Base-by-base conservation (phyloP, 2,797 vertebrate species). In the Poeciliopsis turneri region DNA sequence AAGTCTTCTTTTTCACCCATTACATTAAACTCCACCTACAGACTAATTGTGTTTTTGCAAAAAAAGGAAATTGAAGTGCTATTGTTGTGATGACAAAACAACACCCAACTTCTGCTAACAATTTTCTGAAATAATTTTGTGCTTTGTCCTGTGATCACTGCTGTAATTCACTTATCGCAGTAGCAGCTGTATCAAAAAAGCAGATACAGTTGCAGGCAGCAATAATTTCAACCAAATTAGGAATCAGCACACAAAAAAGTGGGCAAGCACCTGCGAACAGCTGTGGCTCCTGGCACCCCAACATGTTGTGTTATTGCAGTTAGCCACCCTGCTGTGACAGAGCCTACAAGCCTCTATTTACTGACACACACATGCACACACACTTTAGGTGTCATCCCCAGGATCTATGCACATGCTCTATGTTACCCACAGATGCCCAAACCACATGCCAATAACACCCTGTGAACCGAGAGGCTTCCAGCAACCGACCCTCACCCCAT, bases 401-500 rank as follows among this genome's bases (percentile, higher is more conserved):
- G 64, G 77, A 85, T 78, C 75, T 41, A 68, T 51, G 66, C 69
- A n/a, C 77, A 75, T 16, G 6, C 39, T 45, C 46, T 47, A 49
- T 75, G 53, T 80, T 59, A 78, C 66, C 75, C 78, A 85, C 73
- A 83, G 74, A 85, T 18, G 55, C 83, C 80, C 81, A 85, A 90
- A 78, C 70, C 85, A 85, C 81, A 85, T 80, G 85, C 85, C 85
- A 89, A 80, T 84, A 83, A 84, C 74, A 85, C 72, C 77, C 82
- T 70, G 81, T 41, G 79, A 87, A 87, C 87, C 84, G 82, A 93
- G 84, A 79, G 78, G 84, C 85, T 86, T 88, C 78, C 85, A 90
- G 88, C 80, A 83, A 84, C 61, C 74, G 20, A 84, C 81, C 86
- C 84, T 83, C 53, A 77, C 69, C 77, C 39, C 59, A 77, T n/a